These are phyloP conservation scores for Doryteuthis pealeii DNA, from an alignment of 1,140 invertebrate species.

Conservation along the genomic window DNA sequence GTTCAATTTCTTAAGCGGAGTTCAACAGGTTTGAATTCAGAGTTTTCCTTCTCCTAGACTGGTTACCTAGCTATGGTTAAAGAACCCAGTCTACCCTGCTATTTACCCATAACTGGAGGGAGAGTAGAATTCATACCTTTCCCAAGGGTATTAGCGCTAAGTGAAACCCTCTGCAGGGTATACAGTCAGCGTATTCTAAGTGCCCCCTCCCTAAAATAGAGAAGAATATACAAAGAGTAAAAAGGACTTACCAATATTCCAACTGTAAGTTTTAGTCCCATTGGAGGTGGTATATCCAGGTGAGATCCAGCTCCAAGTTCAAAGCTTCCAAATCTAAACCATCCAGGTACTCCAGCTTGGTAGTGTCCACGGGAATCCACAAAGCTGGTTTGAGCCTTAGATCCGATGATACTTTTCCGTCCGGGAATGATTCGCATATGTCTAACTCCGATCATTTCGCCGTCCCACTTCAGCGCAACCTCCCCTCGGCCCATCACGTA, in stretches of 20 bases:
- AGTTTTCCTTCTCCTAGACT: no score
- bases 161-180: no score
- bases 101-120: no score
- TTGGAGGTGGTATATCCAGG: constrained; percentile 41
- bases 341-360: constrained; percentile 31
- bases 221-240: no score
- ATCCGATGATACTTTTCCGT: constrained; percentile 36
- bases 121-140: no score
- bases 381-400: constrained; percentile 36
- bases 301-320: constrained; percentile 40
- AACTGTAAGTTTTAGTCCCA: constrained; percentile 42
- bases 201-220: no score
- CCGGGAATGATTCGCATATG: constrained; percentile 47
- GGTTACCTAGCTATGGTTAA: no score
- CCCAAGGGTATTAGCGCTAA: no score
- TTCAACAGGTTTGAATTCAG: no score
- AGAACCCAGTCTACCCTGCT: no score
- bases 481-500: constrained; percentile 46
- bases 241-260: constrained; percentile 40
- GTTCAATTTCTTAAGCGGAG: no score
- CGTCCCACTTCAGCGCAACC: constrained; percentile 46
- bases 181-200: no score
- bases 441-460: constrained; percentile 43
- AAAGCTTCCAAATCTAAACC: constrained; percentile 41
- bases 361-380: constrained; percentile 26